These are phyloP conservation scores for Stictonetta naevosa DNA, from an alignment of 2,113 vertebrate genomes.

Conservation along the genomic window DNA sequence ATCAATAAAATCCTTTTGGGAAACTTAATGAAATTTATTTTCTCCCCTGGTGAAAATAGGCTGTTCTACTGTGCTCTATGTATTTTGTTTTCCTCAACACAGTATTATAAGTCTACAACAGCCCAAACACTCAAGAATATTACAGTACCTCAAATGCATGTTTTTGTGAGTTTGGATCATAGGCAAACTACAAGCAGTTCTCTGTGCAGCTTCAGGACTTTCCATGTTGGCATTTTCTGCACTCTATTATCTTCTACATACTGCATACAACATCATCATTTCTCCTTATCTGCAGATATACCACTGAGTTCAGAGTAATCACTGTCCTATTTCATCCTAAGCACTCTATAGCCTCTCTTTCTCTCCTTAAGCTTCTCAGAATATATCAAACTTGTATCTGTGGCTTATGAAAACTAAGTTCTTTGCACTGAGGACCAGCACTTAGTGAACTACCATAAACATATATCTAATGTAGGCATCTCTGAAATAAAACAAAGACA, in stretches of 20 bases:
- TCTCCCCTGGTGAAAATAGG: neutral
- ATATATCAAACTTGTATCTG: neutral
- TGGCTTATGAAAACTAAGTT: neutral
- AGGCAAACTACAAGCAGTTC: neutral
- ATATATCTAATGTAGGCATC: neutral
- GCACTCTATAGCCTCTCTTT: neutral
- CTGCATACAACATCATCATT: neutral
- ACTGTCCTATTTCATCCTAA: neutral
- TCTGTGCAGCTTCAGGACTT: neutral
- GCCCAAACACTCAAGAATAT: neutral
- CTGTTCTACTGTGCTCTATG: neutral
- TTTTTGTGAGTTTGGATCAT: neutral
- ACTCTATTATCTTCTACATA: neutral
- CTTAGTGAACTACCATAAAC: neutral
- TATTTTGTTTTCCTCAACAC: neutral
- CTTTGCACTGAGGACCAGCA: neutral
- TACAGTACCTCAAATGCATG: neutral
- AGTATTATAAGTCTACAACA: neutral
- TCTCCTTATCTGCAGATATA: neutral
- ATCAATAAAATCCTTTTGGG: neutral
- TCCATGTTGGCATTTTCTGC: neutral
- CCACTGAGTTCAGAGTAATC: neutral
- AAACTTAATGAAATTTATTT: neutral
- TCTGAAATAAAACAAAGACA: neutral
- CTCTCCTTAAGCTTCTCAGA: accelerated